Base-by-base conservation (phyloP, 2,113 vertebrate genomes). In the Lynx canadensis region DNA sequence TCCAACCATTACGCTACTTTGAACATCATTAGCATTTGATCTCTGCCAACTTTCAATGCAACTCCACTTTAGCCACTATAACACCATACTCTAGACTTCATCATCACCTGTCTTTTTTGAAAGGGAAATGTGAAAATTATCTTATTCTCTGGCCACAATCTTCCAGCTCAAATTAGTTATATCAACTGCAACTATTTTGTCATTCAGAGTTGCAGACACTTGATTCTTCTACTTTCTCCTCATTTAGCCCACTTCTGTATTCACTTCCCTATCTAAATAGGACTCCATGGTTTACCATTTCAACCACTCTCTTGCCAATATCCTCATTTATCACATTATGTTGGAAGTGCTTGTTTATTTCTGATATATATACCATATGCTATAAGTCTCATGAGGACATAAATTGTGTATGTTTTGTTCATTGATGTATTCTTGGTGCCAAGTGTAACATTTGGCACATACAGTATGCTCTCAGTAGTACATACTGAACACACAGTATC, bases 381-480 rank as follows among this genome's bases (percentile, higher is more conserved):
- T 55, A 0, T 80, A 93, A 50, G 57, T 81, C 41, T 68, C 74
- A 83, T 23, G 45, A 82, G 79, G 60, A 89, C 79, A 91, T 55
- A 93, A 96, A 93, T 31, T 83, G 29, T 71, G 9, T 76, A 63
- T 95, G 18, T n/a, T 90, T 85, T 89, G 66, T 89, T 96, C 60
- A 92, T 1, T 55, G 15, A 38, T 78, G 23, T 31, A 82, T 66
- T n/a, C 9, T 18, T 82, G 0, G 38, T 88, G 69, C 19, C 84
- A 91, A 96, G 12, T 50, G 48, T 52, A 95, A 89, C 38, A 89
- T 91, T 19, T 91, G 89, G 52, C 25, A 91, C 18, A 95, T 36
- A 57, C 1, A 89, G 63, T 14, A 93, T 48, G 52, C 31, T 69
- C 41, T 85, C n/a, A 90, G 18, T 33, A 94, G 65, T 71, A 80